phyloP scores from a whole-genome alignment of 2,888 invertebrate genomes.

The Xylocampa areola region DNA sequence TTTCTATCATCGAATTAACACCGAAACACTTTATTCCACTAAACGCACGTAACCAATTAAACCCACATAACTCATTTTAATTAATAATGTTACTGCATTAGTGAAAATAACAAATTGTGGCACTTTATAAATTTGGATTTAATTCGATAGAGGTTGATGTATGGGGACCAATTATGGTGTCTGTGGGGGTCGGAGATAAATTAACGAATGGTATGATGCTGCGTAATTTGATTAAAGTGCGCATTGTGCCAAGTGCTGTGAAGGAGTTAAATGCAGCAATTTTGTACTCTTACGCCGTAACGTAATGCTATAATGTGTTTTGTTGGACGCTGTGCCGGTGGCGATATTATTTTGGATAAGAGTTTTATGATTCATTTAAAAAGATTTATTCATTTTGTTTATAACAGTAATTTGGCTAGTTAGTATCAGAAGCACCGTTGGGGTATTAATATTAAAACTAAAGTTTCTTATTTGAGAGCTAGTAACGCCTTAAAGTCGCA shows the following conservation, averaged over 20 bases:
- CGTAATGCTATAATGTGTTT: constrained; percentile 22
- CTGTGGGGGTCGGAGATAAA: constrained; percentile 25
- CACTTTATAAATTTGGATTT: constrained; percentile 35
- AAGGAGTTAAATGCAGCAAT: constrained; percentile 56
- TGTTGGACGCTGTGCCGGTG: constrained; percentile 2
- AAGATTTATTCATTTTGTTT: not conserved
- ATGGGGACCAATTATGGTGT: constrained; percentile 33
- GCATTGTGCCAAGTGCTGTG: constrained; percentile 44
- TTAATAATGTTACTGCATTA: constrained; percentile 36
- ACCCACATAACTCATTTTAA: constrained; percentile 38
- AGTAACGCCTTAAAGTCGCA: no score
- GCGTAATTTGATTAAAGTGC: constrained; percentile 57
- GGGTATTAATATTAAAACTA: no score
- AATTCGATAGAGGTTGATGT: constrained; percentile 28
- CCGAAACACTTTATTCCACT: constrained; percentile 28
- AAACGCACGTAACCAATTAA: constrained; percentile 36
- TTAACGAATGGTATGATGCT: constrained; percentile 29
- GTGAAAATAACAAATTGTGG: constrained; percentile 44
- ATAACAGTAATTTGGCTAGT: no score
- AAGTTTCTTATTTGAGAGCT: no score
- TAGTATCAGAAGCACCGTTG: no score
- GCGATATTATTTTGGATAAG: constrained; percentile 7
- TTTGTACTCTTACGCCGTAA: constrained; percentile 46
- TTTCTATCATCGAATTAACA: constrained; percentile 29
- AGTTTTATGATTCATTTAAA: not conserved